These are phyloP conservation scores for Thunnus maccoyii DNA, from an alignment of 2,113 vertebrate genomes.

Conservation along the genomic window DNA sequence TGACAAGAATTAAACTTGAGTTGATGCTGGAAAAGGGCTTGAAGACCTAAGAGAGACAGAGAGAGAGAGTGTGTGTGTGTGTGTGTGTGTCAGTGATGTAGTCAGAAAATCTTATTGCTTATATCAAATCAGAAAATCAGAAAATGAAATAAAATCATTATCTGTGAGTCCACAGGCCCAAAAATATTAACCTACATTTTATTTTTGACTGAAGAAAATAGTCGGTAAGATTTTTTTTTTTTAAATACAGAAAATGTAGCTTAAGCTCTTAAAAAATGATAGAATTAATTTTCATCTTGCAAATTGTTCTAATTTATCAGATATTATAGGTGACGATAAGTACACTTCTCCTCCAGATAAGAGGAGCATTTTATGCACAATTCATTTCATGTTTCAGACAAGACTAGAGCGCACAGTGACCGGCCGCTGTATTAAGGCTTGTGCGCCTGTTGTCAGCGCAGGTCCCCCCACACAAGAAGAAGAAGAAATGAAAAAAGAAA, in stretches of 20 bases:
- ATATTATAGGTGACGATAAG: background rate
- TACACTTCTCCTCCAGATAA: background rate
- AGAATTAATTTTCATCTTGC: background rate
- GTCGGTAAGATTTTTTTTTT: background rate
- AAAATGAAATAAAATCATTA: background rate
- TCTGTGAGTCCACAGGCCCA: background rate
- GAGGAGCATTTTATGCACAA: background rate
- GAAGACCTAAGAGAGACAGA: background rate
- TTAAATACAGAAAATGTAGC: background rate
- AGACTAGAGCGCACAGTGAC: slow-evolving; percentile 30
- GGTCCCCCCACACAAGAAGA: slow-evolving; percentile 38
- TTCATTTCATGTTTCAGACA: background rate
- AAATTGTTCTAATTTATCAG: background rate
- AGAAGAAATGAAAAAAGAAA: background rate
- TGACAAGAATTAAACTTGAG: background rate
- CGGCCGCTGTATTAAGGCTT: background rate
- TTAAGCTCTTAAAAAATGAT: too few species aligned
- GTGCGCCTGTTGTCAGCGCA: slow-evolving; percentile 32
- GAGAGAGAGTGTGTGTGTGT: too few species aligned
- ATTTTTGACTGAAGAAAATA: background rate
- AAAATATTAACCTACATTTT: background rate
- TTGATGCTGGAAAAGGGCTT: slow-evolving; percentile 3
- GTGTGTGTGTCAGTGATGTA: background rate
- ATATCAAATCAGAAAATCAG: background rate
- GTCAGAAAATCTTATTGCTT: background rate